Conservation (phyloP, 2,888 invertebrate genomes). For the Agrochola lota region DNA sequence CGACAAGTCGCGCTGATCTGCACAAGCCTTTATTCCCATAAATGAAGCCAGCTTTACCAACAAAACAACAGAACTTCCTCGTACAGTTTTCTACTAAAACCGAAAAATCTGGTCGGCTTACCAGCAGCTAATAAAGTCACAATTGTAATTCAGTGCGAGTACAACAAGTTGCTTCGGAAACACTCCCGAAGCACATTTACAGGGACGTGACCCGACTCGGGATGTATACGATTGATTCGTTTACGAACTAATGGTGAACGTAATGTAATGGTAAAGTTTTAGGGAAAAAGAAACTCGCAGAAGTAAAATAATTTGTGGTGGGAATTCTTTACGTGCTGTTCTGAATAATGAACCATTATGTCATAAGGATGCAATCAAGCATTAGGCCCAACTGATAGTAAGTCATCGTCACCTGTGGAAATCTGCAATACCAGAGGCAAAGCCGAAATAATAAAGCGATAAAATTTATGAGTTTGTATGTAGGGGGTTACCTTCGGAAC, state of each 20-base stretch:
- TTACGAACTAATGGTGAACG: conserved; percentile 7
- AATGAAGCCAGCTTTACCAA: neutral
- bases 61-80: neutral
- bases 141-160: conserved; percentile 50
- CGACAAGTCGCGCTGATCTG: too few species aligned
- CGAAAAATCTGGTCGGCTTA: conserved; percentile 7
- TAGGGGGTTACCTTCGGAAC: too few species aligned
- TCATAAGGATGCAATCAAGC: neutral
- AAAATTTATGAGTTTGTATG: too few species aligned
- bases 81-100: conserved; percentile 3
- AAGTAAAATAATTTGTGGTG: neutral
- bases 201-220: conserved; percentile 37
- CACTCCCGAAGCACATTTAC: conserved; percentile 40
- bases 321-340: neutral
- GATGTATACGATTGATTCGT: conserved; percentile 44
- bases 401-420: neutral
- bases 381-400: neutral
- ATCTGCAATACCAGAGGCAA: neutral
- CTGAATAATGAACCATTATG: neutral
- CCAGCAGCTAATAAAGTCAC: conserved; percentile 16
- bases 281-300: neutral
- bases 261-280: conserved; percentile 3
- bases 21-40: too few species aligned
- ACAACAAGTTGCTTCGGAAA: conserved; percentile 35
- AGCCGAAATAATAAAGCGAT: neutral